phyloP scores from a whole-genome alignment of 2,797 vertebrate genomes.

The Oreortyx pictus region DNA sequence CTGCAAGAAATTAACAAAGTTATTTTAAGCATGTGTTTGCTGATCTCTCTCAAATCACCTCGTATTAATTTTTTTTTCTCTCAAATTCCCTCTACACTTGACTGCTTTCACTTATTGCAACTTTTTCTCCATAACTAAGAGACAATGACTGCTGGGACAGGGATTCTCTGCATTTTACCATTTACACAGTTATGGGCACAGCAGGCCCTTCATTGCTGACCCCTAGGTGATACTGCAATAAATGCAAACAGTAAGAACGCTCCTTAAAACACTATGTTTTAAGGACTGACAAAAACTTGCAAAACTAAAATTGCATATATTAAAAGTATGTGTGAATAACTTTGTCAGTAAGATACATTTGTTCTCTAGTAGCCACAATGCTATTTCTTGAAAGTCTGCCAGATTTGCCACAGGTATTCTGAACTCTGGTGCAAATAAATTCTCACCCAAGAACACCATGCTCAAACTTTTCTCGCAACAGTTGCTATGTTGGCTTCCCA shows the following conservation, averaged over 20 bases:
- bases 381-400: background rate
- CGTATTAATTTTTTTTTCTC: background rate
- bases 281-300: background rate
- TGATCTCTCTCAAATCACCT: background rate
- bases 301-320: background rate
- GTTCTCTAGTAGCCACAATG: background rate
- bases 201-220: background rate
- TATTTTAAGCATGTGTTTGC: background rate
- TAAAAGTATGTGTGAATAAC: background rate
- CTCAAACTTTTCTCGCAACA: background rate
- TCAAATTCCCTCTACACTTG: background rate
- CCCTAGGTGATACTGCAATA: background rate
- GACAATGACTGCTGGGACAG: background rate
- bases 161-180: background rate
- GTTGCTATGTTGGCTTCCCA: fast-evolving
- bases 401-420: background rate
- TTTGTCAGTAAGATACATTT: background rate
- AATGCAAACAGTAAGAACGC: background rate
- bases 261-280: background rate
- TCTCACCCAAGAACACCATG: background rate
- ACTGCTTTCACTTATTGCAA: background rate
- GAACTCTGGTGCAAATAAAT: background rate
- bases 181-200: background rate
- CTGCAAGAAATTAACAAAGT: background rate
- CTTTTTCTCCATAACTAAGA: background rate